These are phyloP conservation scores for Marmota flaviventris DNA, from an alignment of 2,113 vertebrate species.

Conservation along the genomic window DNA sequence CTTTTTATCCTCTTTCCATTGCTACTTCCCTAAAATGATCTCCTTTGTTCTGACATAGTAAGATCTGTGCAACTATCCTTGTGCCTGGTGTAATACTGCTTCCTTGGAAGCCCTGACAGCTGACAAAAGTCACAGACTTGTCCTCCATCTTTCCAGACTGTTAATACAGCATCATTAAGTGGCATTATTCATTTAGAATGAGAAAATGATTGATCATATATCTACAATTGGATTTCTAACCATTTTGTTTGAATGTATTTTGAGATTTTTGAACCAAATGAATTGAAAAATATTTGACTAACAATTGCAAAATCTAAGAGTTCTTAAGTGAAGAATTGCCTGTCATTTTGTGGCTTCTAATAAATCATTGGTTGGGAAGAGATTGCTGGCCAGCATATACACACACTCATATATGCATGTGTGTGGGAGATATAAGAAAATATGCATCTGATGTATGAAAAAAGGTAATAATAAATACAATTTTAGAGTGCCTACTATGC, in stretches of 20 bases:
- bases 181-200: neutral
- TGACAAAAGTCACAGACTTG: neutral
- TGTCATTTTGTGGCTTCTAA: slow-evolving; percentile 16
- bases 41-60: neutral
- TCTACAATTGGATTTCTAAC: neutral
- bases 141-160: neutral
- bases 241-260: neutral
- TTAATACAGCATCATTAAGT: neutral
- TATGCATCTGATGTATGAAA: neutral
- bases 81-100: neutral
- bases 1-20: neutral
- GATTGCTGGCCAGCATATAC: neutral
- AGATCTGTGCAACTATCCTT: neutral
- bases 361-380: slow-evolving; percentile 27
- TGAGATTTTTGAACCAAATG: slow-evolving; percentile 18
- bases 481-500: neutral
- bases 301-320: neutral
- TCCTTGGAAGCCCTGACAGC: neutral
- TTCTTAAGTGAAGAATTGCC: neutral
- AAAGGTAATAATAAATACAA: neutral
- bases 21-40: neutral
- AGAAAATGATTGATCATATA: neutral
- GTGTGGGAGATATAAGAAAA: too few species aligned
- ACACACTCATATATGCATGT: neutral
- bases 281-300: slow-evolving; percentile 24